Percentiles rank a stretch among this genome's conserved stretches.
phyloP scores from a whole-genome alignment of 1,140 invertebrate species.

The Drosophila nigrodunni region DNA sequence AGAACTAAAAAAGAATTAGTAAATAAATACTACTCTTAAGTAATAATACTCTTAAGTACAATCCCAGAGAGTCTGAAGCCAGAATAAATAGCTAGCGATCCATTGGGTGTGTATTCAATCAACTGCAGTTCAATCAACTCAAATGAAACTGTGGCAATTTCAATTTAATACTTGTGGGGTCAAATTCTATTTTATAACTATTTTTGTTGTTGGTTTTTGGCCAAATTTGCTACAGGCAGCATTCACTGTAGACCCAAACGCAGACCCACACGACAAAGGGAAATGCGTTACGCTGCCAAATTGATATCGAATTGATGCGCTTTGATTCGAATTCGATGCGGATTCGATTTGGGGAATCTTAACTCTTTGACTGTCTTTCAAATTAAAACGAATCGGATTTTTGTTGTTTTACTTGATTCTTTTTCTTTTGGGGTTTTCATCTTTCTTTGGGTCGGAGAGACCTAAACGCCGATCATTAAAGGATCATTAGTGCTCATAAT shows the following conservation, averaged over 20 bases:
- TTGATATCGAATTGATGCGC: slow-evolving; percentile 35
- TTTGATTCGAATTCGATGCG: slow-evolving; percentile 60
- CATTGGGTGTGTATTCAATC: too few species aligned
- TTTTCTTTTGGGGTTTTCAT: neutral
- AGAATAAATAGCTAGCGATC: too few species aligned
- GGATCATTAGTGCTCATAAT: slow-evolving; percentile 84
- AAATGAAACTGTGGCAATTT: neutral
- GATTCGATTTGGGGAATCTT: slow-evolving; percentile 39
- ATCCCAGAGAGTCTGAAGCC: too few species aligned
- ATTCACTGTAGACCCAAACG: slow-evolving; percentile 5
- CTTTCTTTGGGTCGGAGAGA: slow-evolving; percentile 25
- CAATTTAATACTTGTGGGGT: neutral
- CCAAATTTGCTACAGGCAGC: neutral
- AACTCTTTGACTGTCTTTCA: slow-evolving; percentile 53
- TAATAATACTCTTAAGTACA: too few species aligned
- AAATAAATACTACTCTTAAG: too few species aligned
- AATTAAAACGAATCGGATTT: slow-evolving; percentile 74
- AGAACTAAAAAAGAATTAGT: too few species aligned
- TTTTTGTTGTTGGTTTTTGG: neutral
- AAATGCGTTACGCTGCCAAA: slow-evolving; percentile 59
- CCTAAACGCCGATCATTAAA: slow-evolving; percentile 83
- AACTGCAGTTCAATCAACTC: neutral
- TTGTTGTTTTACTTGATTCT: neutral
- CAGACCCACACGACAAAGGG: slow-evolving; percentile 1
- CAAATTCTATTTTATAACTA: neutral